Base-by-base conservation (phyloP, 1,140 invertebrate species). In the Coelopa frigida region DNA sequence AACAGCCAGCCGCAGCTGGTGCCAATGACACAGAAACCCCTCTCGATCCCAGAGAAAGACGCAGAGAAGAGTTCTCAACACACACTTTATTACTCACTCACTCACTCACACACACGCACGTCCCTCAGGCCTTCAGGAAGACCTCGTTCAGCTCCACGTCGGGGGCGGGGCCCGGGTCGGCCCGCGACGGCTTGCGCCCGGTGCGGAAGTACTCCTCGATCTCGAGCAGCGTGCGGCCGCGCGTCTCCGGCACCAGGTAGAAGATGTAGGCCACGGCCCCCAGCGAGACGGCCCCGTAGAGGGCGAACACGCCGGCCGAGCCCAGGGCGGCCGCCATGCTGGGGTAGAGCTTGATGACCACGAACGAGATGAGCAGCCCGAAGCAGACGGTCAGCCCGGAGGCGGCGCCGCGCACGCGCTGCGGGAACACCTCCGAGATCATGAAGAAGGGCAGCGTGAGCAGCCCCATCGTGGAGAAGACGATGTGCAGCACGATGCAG, bases 211-310 rank as follows among this genome's bases (percentile, higher is more conserved):
- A 70, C 8, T 77, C 72, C 54, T 80, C 78, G 41, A 91, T 85
- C 64, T 91, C 84, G 29, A 81, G 74, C 12, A 90, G 69, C 0
- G 77, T 80, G 52, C 83, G 83, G 0, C 86, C 87, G 51, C 81
- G 84, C 5, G 89, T 94, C 67, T 94, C 89, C 0, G 89, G 89
- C 5, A 94, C 68, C 27, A 79, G 78, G 17, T 79, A 63, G 3
- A 72, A 60, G 0, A 88, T 75, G 56, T 88, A 85, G 3, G 87
- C 50, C 0, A 82, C 77, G 1, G 84, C 85, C 1, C 82, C 10
- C 0, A 85, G 58, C 2, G 85, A 81, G 7, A 87, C 59, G 1
- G 66, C 58, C 0, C 80, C 78, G 65, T 85, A 93, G 51, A 89
- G 78, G 54, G 78, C 81, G 57, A 89, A 93, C 1, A 81, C 77